Base-by-base conservation (phyloP, 1,140 invertebrate genomes). In the Maniola jurtina region DNA sequence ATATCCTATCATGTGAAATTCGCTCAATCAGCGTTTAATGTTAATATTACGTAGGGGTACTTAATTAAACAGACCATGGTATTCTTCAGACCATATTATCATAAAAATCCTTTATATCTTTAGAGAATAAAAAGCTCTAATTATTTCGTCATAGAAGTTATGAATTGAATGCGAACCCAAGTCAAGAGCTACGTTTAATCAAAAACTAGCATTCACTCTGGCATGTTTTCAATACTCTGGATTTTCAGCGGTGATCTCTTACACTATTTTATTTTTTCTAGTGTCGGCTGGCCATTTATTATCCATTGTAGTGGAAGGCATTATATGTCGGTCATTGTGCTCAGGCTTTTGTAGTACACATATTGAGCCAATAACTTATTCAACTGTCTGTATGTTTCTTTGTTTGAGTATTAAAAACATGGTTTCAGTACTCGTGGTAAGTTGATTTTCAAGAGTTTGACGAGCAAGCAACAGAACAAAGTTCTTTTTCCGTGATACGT, bases 281-380 rank as follows among this genome's bases (percentile, higher is more conserved):
- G 64, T 64, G 67, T 73, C 61, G 45, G 61, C 55, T 47, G 60
- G 68, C 71, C 75, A 81, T 81, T 81, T 81, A 81, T 81, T 75
- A 80, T 71, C 77, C 70, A 78, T 80, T 80, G 76, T 78, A 55
- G 52, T 55, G 33, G 75, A 56, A 62, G 69, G 56, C 66, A 73
- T 72, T 75, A 76, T 64, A 64, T 70, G 57, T 69, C 66, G 73
- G 74, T 71, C 76, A 71, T 72, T 72, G 69, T 76, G 59, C 68
- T 62, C 61, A 60, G 5, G 61, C 75, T 66, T 72, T 82, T 79
- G 77, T 80, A 76, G 70, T 68, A 66, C 66, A 68, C 66, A 73
- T 83, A 83, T 83, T 80, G 75, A 64, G 56, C 73, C 75, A 81
- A 83, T 83, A 83, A 83, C 75, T 77, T 72, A 45, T 25, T 66